phyloP scores from a whole-genome alignment of 30 jellyfish, hydroid and myxozoan species.

The Catostylus mosaicus region DNA sequence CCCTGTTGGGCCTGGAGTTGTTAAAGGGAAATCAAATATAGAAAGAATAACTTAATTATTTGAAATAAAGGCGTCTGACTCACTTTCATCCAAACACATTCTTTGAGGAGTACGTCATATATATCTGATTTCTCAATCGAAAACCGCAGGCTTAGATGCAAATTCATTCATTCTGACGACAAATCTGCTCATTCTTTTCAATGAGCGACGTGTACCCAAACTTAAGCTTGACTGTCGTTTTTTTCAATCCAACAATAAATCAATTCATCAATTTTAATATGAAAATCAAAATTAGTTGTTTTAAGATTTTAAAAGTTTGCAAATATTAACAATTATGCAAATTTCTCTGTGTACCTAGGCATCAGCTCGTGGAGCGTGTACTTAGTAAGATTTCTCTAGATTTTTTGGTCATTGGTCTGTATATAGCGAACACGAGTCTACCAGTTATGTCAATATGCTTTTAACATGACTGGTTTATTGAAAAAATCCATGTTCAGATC shows the following conservation, averaged over 20 bases:
- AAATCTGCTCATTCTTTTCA: neutral
- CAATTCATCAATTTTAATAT: conserved; percentile 14
- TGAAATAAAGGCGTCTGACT: conserved; percentile 13
- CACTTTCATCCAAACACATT: conserved; percentile 33
- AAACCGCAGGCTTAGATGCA: conserved; percentile 32
- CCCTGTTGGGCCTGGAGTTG: conserved; percentile 8
- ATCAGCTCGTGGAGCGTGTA: neutral
- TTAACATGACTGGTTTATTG: too few species aligned
- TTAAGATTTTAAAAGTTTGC: neutral
- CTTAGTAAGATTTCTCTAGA: neutral
- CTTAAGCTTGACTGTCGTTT: conserved; percentile 7
- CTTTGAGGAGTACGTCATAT: conserved; percentile 22
- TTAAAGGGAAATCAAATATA: conserved; percentile 6
- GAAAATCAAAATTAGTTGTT: neutral
- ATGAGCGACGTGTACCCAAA: conserved; percentile 9
- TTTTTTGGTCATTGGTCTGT: too few species aligned
- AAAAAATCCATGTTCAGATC: too few species aligned
- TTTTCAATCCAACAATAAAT: conserved; percentile 5
- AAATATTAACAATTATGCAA: neutral
- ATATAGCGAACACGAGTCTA: too few species aligned
- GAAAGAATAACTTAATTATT: conserved; percentile 3
- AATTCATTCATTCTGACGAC: conserved; percentile 7
- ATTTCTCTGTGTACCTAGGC: conserved; percentile 1
- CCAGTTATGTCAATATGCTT: too few species aligned
- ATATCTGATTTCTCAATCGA: conserved; percentile 12